Evolutionary conservation across 1,140 invertebrate species (phyloP).

Genomic region (Radopholus similis): DNA sequence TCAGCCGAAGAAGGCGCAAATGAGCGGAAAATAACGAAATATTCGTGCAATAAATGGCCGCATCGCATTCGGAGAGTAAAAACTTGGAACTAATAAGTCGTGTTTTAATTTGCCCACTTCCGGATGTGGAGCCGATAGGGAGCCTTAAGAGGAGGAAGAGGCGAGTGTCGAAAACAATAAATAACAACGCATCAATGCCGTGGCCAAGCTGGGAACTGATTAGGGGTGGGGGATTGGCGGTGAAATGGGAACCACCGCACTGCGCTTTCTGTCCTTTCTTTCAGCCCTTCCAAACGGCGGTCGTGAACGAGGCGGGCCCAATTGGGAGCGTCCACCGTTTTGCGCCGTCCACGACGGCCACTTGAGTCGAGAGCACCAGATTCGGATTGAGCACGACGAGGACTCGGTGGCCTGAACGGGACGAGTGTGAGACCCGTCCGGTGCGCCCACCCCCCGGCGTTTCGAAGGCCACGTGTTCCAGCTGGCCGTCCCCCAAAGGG

Average conservation of each 20-base stretch:
- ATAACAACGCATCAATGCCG: neutral
- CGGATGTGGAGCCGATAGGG: too few species aligned
- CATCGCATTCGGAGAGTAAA: too few species aligned
- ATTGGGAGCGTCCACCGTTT: constrained; percentile 12
- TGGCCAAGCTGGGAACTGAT: too few species aligned
- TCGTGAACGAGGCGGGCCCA: neutral
- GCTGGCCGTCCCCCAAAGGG: neutral
- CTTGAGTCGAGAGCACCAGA: neutral
- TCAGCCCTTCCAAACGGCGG: neutral
- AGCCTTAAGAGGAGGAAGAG: too few species aligned
- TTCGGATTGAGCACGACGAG: constrained; percentile 3
- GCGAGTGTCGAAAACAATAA: neutral
- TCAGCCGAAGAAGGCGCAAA: too few species aligned
- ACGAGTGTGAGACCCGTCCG: neutral
- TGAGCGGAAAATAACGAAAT: too few species aligned
- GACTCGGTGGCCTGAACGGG: neutral
- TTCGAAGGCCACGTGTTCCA: constrained; percentile 13
- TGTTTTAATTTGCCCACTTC: too few species aligned
- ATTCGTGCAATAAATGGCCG: too few species aligned
- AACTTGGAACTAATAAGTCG: too few species aligned
- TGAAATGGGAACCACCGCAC: too few species aligned
- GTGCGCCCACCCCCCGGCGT: neutral
- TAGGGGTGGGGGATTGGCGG: too few species aligned
- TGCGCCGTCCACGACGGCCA: neutral
- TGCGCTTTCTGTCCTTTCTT: neutral